phyloP scores from a whole-genome alignment of 2,113 vertebrate genomes.

The Pedetes capensis region DNA sequence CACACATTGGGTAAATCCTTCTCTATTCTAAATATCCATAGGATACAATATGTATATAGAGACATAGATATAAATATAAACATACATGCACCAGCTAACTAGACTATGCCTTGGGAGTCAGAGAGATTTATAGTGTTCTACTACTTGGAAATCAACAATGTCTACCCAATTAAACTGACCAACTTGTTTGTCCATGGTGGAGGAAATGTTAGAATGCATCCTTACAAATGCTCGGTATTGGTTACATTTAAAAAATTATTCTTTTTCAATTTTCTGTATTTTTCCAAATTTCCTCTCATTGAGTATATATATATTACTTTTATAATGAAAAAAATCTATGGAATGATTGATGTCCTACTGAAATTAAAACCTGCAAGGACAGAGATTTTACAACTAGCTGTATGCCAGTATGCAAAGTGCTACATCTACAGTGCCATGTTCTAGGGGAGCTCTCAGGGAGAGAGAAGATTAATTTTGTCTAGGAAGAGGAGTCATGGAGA shows the following conservation, averaged over 20 bases:
- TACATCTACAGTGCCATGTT: background rate
- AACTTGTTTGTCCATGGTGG: background rate
- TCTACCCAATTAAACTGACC: background rate
- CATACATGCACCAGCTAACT: background rate
- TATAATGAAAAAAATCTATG: background rate
- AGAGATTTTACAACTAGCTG: background rate
- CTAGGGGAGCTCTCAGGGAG: background rate
- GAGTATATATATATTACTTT: background rate
- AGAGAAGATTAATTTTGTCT: background rate
- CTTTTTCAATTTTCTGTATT: conserved; percentile 32
- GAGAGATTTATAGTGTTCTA: background rate
- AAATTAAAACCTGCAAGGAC: background rate
- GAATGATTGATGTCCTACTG: background rate
- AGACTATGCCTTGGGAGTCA: background rate
- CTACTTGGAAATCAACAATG: background rate
- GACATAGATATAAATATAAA: background rate
- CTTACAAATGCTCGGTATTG: background rate
- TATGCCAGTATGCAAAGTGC: background rate
- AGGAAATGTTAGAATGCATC: background rate
- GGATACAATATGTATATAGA: background rate
- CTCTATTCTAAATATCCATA: background rate
- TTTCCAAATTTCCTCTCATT: conserved; percentile 6
- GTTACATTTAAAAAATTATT: background rate
- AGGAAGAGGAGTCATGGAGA: background rate
- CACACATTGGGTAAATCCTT: background rate